Conservation (phyloP, 2,888 invertebrate species). For the Dascillus cervinus region DNA sequence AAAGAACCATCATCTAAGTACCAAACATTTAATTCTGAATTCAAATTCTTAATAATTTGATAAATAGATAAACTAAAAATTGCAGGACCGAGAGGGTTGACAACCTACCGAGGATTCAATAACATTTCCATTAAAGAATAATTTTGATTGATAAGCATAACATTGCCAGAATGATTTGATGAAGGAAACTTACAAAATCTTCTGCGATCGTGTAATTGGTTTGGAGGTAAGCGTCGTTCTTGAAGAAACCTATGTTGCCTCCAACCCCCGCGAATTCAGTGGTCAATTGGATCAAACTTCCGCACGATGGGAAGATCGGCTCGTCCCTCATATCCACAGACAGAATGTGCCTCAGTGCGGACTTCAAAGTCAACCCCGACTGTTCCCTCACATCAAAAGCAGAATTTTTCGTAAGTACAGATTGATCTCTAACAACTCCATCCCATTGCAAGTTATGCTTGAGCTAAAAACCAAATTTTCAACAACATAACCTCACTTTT, state of each 20-base stretch:
- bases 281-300: constrained; percentile 61
- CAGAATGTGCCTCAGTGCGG: constrained; percentile 73
- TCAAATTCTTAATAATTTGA: too few relatives aligned
- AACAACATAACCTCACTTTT: constrained; percentile 1
- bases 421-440: constrained; percentile 72
- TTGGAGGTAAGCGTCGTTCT: constrained; percentile 71
- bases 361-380: constrained; percentile 84
- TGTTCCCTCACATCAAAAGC: constrained; percentile 85
- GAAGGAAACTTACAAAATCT: constrained; percentile 22
- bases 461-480: constrained; percentile 50
- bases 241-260: constrained; percentile 85
- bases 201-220: constrained; percentile 45
- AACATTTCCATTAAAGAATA: too few relatives aligned
- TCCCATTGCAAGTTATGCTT: constrained; percentile 86
- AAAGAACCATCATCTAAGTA: too few relatives aligned
- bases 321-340: constrained; percentile 74
- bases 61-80: too few relatives aligned
- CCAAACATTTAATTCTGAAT: too few relatives aligned
- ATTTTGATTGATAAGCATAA: too few relatives aligned
- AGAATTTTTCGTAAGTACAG: constrained; percentile 61
- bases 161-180: too few relatives aligned
- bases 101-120: too few relatives aligned
- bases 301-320: constrained; percentile 69
- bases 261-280: constrained; percentile 85
- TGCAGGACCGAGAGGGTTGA: too few relatives aligned